Conservation (phyloP, 2,888 invertebrate genomes). For the Liodrosophila aerea region DNA sequence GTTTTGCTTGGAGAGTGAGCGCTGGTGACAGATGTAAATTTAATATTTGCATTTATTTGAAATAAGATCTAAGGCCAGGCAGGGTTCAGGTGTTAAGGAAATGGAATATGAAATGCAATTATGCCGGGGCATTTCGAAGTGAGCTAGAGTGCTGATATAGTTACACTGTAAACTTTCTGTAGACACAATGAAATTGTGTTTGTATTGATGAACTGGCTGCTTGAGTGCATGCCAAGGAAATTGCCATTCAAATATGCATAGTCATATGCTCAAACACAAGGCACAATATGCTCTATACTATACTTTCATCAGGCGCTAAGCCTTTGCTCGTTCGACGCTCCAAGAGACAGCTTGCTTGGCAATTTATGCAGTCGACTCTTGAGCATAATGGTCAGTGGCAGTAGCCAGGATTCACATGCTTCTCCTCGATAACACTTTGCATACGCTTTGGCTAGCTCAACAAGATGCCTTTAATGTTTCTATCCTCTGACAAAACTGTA, state of each 20-base stretch:
- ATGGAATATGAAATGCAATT: slow-evolving; percentile 55
- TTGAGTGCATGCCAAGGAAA: slow-evolving; percentile 33
- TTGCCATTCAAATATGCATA: slow-evolving; percentile 74
- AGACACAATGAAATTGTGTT: slow-evolving; percentile 68
- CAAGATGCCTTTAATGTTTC: slow-evolving; percentile 45
- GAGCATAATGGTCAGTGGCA: slow-evolving; percentile 46
- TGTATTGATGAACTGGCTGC: slow-evolving; percentile 55
- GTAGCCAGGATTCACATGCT: slow-evolving; percentile 3
- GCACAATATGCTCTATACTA: slow-evolving; percentile 50
- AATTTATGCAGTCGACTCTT: slow-evolving; percentile 55
- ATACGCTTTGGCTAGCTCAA: slow-evolving; percentile 5
- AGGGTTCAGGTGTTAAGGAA: slow-evolving; percentile 26
- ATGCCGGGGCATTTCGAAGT: slow-evolving; percentile 14
- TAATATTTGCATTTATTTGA: slow-evolving; percentile 3
- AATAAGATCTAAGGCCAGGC: slow-evolving; percentile 19
- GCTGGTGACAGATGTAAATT: slow-evolving; percentile 37
- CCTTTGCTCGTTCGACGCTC: slow-evolving; percentile 37
- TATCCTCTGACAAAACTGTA: slow-evolving; percentile 45
- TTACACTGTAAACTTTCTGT: slow-evolving; percentile 46
- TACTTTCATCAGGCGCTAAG: slow-evolving; percentile 45
- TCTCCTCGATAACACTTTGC: slow-evolving; percentile 14
- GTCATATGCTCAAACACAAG: slow-evolving; percentile 67
- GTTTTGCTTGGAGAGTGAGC: slow-evolving; percentile 27
- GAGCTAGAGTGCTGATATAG: slow-evolving; percentile 5
- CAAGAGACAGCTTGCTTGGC: slow-evolving; percentile 36